Base-by-base conservation (phyloP, 2,888 invertebrate genomes). In the Drosophila differens region DNA sequence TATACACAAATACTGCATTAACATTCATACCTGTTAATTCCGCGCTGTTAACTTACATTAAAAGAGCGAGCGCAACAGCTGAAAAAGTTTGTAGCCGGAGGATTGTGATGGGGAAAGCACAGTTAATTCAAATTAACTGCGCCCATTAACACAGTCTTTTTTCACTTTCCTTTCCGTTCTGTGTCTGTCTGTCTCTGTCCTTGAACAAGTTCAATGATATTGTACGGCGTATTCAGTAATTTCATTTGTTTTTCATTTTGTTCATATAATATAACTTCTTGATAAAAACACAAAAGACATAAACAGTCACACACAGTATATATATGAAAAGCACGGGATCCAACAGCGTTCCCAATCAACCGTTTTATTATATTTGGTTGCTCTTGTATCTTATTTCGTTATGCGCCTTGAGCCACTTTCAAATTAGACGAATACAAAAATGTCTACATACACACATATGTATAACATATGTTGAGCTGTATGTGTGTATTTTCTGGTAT, bases 131-230 rank as follows among this genome's bases (percentile, higher is more conserved):
- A 53, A 64, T 51, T 44, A 25, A 39, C 52, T 58, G 41, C 19
- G 9, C 14, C 19, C 39, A 58, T 37, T 58, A 22, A 32, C 41
- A 52, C 16, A 47, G 16, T 51, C n/a, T 51, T 39, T 28, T 62
- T 64, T 70, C 62, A 32, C 54, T 63, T 58, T 70, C 60, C 55
- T 28, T 64, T 75, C 37, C 22, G 32, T 37, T 22, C 37, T 44
- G 44, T 74, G 81, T 79, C n/a, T 33, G 9, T 33, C 25, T 55
- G 57, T n/a, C 12, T 53, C 49, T 81, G 90, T 82, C 86, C 86
- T 87, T 87, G 89, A 82, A 65, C 51, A 83, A 90, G 86, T 90
- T 87, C 90, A 87, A 83, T 74, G 90, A 78, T 85, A 69, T 81
- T 73, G 60, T 41, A 54, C 58, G 59, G 28, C 55, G 47, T n/a